A percentile compares a stretch with the other conserved stretches of the same genome.
Evolutionary conservation across 2,113 vertebrate genomes (phyloP).

Genomic region (Hoplias malabaricus): DNA sequence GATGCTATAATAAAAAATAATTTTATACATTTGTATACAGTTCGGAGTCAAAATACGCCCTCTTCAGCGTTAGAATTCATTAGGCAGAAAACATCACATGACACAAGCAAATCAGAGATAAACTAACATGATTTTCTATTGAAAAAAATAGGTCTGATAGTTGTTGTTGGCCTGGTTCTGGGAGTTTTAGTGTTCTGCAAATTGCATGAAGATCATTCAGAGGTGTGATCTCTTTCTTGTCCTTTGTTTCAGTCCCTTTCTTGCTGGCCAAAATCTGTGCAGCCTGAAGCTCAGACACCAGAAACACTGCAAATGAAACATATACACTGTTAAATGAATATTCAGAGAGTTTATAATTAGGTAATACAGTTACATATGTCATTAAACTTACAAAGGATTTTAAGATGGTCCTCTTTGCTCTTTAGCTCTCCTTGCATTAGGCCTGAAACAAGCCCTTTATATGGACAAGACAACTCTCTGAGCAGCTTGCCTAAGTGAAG

Average conservation of each 20-base stretch:
- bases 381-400: conserved; percentile 79
- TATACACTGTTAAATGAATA: neutral
- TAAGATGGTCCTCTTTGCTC: conserved; percentile 82
- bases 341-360: neutral
- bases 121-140: conserved; percentile 82
- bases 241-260: conserved; percentile 55
- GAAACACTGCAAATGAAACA: conserved; percentile 78
- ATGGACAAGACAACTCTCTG: conserved; percentile 88
- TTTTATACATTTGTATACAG: no score
- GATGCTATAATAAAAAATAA: no score
- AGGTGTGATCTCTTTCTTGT: conserved; percentile 66
- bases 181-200: conserved; percentile 75
- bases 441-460: conserved; percentile 75
- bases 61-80: no score
- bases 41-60: no score
- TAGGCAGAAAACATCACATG: neutral
- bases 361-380: neutral
- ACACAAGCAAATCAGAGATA: neutral
- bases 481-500: conserved; percentile 87
- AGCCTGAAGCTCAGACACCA: conserved; percentile 95
- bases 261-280: conserved; percentile 80
- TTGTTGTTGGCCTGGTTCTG: conserved; percentile 69
- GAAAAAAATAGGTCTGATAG: conserved; percentile 69
- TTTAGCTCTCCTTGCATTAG: conserved; percentile 77
- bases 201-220: conserved; percentile 78